These are phyloP conservation scores for Enteromius trimaculatus DNA, from an alignment of 2,797 vertebrate species.

Conservation along the genomic window DNA sequence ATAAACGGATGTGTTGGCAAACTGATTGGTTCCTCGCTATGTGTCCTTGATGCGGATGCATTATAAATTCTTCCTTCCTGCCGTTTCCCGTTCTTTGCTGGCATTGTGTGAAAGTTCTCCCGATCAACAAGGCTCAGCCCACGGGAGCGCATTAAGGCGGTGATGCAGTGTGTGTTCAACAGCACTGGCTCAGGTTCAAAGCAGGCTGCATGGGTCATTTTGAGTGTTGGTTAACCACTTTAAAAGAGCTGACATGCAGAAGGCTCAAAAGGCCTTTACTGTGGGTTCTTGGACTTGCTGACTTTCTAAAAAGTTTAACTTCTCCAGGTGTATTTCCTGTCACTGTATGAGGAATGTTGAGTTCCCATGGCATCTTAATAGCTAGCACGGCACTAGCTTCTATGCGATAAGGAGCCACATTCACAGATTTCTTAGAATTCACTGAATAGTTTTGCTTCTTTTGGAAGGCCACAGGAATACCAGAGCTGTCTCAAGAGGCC, in stretches of 20 bases:
- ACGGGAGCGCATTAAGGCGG: conserved; percentile 55
- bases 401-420: background rate
- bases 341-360: background rate
- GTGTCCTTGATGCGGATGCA: conserved; percentile 64
- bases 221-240: conserved; percentile 17
- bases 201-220: conserved; percentile 23
- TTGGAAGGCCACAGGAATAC: background rate
- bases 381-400: background rate
- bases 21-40: conserved; percentile 20
- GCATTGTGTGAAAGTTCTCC: conserved; percentile 67
- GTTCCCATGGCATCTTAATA: background rate
- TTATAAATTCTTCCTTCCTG: conserved; percentile 78
- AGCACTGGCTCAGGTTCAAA: conserved; percentile 29
- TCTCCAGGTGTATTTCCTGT: conserved; percentile 24
- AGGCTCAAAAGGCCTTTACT: conserved; percentile 15
- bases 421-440: background rate
- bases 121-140: conserved; percentile 51
- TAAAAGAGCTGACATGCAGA: conserved; percentile 35
- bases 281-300: conserved; percentile 38
- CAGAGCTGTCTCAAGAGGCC: background rate
- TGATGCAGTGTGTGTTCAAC: conserved; percentile 21
- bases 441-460: background rate
- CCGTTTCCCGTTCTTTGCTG: conserved; percentile 48
- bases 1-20: conserved; percentile 73
- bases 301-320: conserved; percentile 1